Evolutionary conservation across 2,113 vertebrate genomes (phyloP), one percentile per base, ranked within the genome.

Genomic region (Urocynchramus pylzowi): DNA sequence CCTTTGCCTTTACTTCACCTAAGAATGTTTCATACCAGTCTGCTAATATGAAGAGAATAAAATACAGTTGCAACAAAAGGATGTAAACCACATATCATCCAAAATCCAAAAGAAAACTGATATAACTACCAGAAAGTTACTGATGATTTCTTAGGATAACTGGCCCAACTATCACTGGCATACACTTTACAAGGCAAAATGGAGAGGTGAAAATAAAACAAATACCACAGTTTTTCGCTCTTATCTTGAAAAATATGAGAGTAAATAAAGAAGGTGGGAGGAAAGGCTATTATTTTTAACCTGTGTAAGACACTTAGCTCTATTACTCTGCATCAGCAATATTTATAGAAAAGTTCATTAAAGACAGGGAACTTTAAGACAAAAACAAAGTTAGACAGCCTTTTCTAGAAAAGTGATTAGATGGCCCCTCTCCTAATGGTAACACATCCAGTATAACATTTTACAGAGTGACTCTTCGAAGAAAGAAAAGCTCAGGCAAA

Each of bases 201-300:
- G 6, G 18, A 77, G 74, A 37, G 15, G 22, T 18, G 15, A 52
- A 27, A 21, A 37, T 6, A 57, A 11, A 39, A 35, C 1, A 60
- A 54, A 8, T 0, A 1, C 2, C 4, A 44, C 23, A 2, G 39
- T 31, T 44, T 3, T 74, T 54, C 33, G 2, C 23, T 24, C 13
- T 73, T 24, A 27, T 27, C 37, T 74, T 91, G 26, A 54, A 82
- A 82, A 91, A 71, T 11, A 26, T 16, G 37, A 73, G 9, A 49
- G 22, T 9, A 87, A 65, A 74, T 31, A 30, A 73, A 64, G 21
- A 52, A 75, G 49, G 30, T 47, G 22, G 21, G 17, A 95, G 8
- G 17, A 92, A 73, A 74, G 1, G 1, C 21, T 75, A 17, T 67
- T 78, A 31, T 79, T 92, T 83, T 84, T 52, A 67, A 80, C 7